Evolutionary conservation across 2,888 invertebrate genomes (phyloP), one percentile per base, ranked within the genome.

Genomic region (Invenusta paracnida): DNA sequence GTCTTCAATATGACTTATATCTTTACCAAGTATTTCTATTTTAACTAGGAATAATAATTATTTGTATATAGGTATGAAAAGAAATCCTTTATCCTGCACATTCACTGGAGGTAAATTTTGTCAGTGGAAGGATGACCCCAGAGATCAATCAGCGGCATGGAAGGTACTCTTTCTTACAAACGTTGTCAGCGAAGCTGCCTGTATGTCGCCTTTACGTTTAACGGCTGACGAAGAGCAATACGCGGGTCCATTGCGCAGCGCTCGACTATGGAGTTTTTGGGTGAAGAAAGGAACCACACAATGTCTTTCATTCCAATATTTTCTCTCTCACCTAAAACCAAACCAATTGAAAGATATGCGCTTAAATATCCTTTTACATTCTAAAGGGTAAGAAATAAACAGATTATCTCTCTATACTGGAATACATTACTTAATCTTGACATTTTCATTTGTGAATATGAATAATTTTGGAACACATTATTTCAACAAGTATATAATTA

Each of bases 81-180:
- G 73, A 13, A 5, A 23, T 73, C 27, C 82, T 2, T 29, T 82
- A 5, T 17, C 2, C 2, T 82, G 82, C 30, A 29, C 2, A 5
- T 82, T 82, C 81, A 29, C 27, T 82, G 79, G 30, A 30, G 85
- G 85, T 5, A 29, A n/a, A 25, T 85, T 85, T 30, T 85, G 85
- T 82, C 81, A 67, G 27, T 85, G 85, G 85, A 85, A 84, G 23
- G 84, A 84, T 29, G 84, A 84, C 25, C 84, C 84, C 25, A 1
- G 84, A 1, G 84, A 84, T 25, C 66, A 84, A 84, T 67, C 84
- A 11, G 84, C 84, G 0, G 84, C 30, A 1, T 84, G 84, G 84
- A 67, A 84, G 48, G 67, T 73, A n/a, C 2, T 84, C 27, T 67
- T 67, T 67, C 73, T 67, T 28, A 28, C 67, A 27, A 17, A 17